These are phyloP conservation scores for Plemyria rubiginata DNA, from an alignment of 2,888 invertebrate genomes.

Conservation along the genomic window DNA sequence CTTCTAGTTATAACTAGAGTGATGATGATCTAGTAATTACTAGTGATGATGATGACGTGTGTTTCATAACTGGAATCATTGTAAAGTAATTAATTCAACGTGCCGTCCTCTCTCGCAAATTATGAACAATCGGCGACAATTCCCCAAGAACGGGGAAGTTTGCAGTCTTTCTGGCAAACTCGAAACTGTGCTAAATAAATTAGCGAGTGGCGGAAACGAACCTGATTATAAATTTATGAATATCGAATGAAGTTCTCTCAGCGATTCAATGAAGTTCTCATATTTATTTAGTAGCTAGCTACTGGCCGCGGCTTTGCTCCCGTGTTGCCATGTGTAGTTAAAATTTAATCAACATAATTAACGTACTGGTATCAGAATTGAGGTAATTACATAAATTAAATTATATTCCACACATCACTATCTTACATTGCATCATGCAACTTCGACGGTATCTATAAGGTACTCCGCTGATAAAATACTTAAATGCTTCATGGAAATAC, in stretches of 20 bases:
- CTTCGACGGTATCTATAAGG: too few species aligned
- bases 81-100: conserved; percentile 54
- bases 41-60: neutral
- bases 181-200: conserved; percentile 33
- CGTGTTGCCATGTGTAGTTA: neutral
- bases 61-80: conserved; percentile 45
- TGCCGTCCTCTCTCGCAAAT: conserved; percentile 48
- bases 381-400: too few species aligned
- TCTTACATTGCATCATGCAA: too few species aligned
- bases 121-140: conserved; percentile 49
- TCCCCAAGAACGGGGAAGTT: conserved; percentile 43
- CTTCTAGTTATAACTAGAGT: neutral
- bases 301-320: neutral
- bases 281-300: neutral
- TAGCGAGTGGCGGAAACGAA: conserved; percentile 27
- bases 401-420: too few species aligned
- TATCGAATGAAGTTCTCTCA: conserved; percentile 6
- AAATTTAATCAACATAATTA: too few species aligned
- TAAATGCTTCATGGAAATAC: too few species aligned
- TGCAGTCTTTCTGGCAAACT: conserved; percentile 28
- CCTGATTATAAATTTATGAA: conserved; percentile 12
- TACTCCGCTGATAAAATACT: too few species aligned
- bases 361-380: too few species aligned
- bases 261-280: conserved; percentile 8
- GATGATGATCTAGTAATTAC: too few species aligned